Conservation (phyloP, 2,888 invertebrate species). For the Thecocarcelia acutangulata region DNA sequence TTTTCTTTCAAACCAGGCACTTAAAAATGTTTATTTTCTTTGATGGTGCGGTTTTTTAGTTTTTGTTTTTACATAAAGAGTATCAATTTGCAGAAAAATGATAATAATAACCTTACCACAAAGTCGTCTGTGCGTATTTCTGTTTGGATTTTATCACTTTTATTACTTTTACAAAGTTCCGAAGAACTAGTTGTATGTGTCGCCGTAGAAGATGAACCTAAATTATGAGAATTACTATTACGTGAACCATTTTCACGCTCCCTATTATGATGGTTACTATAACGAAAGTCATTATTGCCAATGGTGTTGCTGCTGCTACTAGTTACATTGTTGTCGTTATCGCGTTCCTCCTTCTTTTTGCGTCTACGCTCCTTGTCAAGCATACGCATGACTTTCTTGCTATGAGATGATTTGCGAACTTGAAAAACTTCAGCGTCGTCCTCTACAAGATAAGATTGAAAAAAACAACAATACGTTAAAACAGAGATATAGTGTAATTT, state of each 20-base stretch:
- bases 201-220: slow-evolving; percentile 70
- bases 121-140: slow-evolving; percentile 88
- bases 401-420: slow-evolving; percentile 97
- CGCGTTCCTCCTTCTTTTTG: slow-evolving; percentile 77
- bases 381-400: slow-evolving; percentile 92
- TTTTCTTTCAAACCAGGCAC: slow-evolving; percentile 69
- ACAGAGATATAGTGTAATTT: too few relatives aligned
- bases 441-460: slow-evolving; percentile 77
- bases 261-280: slow-evolving; percentile 58
- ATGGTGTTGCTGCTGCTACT: slow-evolving; percentile 43
- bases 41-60: slow-evolving; percentile 60
- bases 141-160: slow-evolving; percentile 84
- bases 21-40: slow-evolving; percentile 43
- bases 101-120: slow-evolving; percentile 84
- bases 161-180: slow-evolving; percentile 80
- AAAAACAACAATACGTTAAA: not conserved
- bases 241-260: slow-evolving; percentile 71
- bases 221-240: slow-evolving; percentile 72
- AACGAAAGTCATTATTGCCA: slow-evolving; percentile 27
- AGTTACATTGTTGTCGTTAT: slow-evolving; percentile 56
- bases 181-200: slow-evolving; percentile 69
- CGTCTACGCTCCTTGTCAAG: slow-evolving; percentile 88
- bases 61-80: slow-evolving; percentile 62
- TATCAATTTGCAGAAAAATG: slow-evolving; percentile 74
- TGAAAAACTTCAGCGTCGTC: slow-evolving; percentile 95